Evolutionary conservation across 2,888 invertebrate genomes (phyloP).

Genomic region (Drosophila fulvimacula): DNA sequence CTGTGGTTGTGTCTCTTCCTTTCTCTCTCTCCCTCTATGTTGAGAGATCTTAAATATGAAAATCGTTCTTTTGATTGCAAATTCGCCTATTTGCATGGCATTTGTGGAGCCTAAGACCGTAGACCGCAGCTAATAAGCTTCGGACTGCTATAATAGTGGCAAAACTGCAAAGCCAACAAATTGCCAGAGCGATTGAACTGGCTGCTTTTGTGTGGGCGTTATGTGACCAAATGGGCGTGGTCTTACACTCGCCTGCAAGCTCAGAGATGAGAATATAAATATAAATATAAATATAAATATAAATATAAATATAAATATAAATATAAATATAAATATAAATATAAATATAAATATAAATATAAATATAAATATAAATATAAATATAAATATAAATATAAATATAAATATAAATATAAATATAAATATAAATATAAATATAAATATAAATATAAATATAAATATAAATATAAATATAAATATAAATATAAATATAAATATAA

Average conservation of each 20-base stretch:
- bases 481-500: too few species aligned
- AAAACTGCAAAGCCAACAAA: constrained; percentile 60
- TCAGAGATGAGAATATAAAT: constrained; percentile 37
- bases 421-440: too few species aligned
- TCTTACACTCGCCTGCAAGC: neutral
- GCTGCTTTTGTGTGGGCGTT: constrained; percentile 25
- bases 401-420: too few species aligned
- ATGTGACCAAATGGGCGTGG: neutral
- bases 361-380: too few species aligned
- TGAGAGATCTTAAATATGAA: constrained; percentile 68
- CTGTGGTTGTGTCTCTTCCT: neutral
- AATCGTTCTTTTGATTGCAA: constrained; percentile 69
- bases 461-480: too few species aligned
- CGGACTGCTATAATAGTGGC: constrained; percentile 37
- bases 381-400: too few species aligned
- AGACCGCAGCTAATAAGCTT: constrained; percentile 64
- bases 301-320: too few species aligned
- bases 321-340: too few species aligned
- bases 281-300: too few species aligned
- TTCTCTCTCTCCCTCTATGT: neutral
- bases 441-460: too few species aligned
- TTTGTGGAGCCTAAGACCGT: constrained; percentile 27
- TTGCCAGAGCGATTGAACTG: constrained; percentile 59
- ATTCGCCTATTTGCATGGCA: constrained; percentile 69
- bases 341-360: too few species aligned